These are phyloP conservation scores for Albula glossodonta DNA, from an alignment of 2,113 vertebrate genomes.

Conservation along the genomic window DNA sequence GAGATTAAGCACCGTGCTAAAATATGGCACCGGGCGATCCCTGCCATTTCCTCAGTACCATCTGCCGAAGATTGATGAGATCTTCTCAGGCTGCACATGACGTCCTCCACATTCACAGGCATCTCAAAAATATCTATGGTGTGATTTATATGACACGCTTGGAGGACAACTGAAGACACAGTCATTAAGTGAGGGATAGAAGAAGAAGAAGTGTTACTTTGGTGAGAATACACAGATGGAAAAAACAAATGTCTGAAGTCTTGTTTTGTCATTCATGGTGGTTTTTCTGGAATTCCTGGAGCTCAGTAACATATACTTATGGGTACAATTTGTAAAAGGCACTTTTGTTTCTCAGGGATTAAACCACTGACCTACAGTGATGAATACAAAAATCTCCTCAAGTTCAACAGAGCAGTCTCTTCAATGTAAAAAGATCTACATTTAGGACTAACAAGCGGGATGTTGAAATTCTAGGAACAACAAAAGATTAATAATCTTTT, in stretches of 20 bases:
- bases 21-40: constrained; percentile 69
- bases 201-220: not conserved
- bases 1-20: constrained; percentile 66
- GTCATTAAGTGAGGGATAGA: constrained; percentile 13
- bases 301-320: not conserved
- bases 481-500: too few relatives aligned
- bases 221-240: not conserved
- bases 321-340: not conserved
- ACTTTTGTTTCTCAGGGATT: not conserved
- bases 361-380: not conserved
- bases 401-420: too few relatives aligned
- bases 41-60: constrained; percentile 77
- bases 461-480: too few relatives aligned
- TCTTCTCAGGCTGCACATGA: constrained; percentile 65
- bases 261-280: not conserved
- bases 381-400: not conserved
- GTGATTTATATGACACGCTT: constrained; percentile 59
- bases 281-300: not conserved
- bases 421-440: too few relatives aligned
- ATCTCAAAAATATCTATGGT: constrained; percentile 49
- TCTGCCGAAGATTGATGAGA: constrained; percentile 71
- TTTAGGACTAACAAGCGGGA: too few relatives aligned
- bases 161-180: constrained; percentile 19
- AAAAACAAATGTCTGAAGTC: not conserved
- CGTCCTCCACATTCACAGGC: constrained; percentile 63